Evolutionary conservation across 2,113 vertebrate species (phyloP), one percentile per base, ranked within the genome.

Genomic region (Myrmecobius fasciatus): DNA sequence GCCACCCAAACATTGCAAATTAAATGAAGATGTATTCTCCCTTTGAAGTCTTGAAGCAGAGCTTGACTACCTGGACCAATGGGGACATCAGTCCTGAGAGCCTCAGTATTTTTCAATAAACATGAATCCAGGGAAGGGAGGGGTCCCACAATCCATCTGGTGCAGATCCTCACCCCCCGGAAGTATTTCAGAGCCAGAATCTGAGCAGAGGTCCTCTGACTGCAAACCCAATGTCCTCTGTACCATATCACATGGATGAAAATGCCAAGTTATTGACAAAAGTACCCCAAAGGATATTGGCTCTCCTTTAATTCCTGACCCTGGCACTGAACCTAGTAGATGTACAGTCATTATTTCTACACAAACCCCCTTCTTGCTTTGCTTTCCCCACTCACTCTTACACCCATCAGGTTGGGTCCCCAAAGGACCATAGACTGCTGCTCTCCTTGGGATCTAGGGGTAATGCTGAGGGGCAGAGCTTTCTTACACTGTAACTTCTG

Each of bases 1-100:
- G 90, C 97, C 97, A 97, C 97, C 97, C 97, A 89, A 97, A 96
- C 31, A 91, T 52, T 95, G 95, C 93, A 94, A 96, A 96, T 95
- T 96, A 92, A 96, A 98, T 95, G 96, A 97, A 97, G 97, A 97
- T 96, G 96, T 97, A 93, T 91, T 92, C 92, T 97, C 88, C 95
- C 53, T n/a, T 93, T 95, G 93, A 94, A 97, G 96, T 95, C 95
- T 49, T 89, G 36, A 88, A 97, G 89, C 47, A 47, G 83, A 49
- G 60, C 49, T 97, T 94, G 31, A 89, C 91, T 94, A 97, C 95
- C 96, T 75, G 52, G 67, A 6, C 46, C 46, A 93, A 48, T 52
- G 48, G 26, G 88, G 90, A 91, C 49, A 49, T 89, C 83, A 9
- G 22, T 36, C 36, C 60, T 67, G 60, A 67, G 60, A 11, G 14